phyloP scores from a whole-genome alignment of 23 tunicate genomes.

The Ascidia mentula region DNA sequence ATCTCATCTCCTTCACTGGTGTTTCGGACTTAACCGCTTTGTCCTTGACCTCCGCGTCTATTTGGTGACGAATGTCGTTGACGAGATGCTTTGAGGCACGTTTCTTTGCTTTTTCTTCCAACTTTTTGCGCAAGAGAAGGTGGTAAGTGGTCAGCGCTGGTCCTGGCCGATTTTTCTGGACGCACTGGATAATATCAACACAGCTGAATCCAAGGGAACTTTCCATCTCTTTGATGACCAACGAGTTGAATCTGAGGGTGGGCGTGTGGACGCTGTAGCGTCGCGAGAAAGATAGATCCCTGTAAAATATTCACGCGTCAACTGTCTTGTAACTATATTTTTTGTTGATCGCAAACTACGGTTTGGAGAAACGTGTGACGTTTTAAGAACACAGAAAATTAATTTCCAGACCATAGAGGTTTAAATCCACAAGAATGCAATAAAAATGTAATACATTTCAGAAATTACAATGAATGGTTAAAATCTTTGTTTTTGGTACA shows the following conservation, averaged over 20 bases:
- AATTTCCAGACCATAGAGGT: too few relatives aligned
- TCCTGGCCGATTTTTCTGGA: conserved; percentile 84
- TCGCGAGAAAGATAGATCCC: conserved; percentile 16
- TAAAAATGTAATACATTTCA: too few relatives aligned
- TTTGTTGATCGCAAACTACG: too few relatives aligned
- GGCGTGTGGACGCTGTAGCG: conserved; percentile 27
- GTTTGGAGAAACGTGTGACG: too few relatives aligned
- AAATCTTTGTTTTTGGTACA: too few relatives aligned
- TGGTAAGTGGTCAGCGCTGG: conserved; percentile 90
- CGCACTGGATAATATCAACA: conserved; percentile 53
- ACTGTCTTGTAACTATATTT: too few relatives aligned
- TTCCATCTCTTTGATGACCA: conserved; percentile 45
- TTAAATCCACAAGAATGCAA: too few relatives aligned
- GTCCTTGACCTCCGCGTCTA: background rate
- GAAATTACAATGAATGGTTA: too few relatives aligned
- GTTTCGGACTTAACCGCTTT: background rate
- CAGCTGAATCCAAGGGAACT: conserved; percentile 24
- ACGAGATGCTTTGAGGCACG: conserved; percentile 5
- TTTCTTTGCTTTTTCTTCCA: conserved; percentile 19
- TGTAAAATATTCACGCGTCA: too few relatives aligned
- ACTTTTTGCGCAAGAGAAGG: conserved; percentile 31
- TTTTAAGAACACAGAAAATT: too few relatives aligned
- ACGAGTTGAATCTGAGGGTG: conserved; percentile 27
- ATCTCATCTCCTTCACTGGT: background rate
- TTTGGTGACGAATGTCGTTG: conserved; percentile 9